Evolutionary conservation across 2,797 vertebrate genomes (phyloP), one percentile per base, ranked within the genome.

Genomic region (Megalops cyprinoides): DNA sequence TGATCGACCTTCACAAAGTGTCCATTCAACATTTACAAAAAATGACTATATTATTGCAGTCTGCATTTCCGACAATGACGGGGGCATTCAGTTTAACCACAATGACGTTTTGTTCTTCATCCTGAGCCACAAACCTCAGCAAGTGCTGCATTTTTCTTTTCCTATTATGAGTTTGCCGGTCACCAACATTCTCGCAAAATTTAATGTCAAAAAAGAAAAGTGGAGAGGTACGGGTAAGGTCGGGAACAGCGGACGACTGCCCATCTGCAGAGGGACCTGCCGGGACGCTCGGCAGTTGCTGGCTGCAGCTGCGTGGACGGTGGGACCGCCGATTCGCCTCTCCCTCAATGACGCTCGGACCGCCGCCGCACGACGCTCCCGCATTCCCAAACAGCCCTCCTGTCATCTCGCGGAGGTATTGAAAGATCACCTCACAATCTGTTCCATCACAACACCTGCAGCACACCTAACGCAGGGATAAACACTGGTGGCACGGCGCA

Each of bases 381-480:
- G 82, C 89, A 87, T 84, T 87, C 84, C 84, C 83, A 86, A 86
- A 86, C 51, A 83, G 85, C 86, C 84, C 55, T 81, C 83, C 89
- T 91, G 91, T 92, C 92, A 90, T 87, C 87, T 91, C 87, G 86
- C 91, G 89, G 90, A 84, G 88, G 88, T 88, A 89, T 90, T 89
- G 88, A 87, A 90, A 87, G 76, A 83, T 87, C 88, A 87, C 89
- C 87, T 86, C 20, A 55, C 89, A 88, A 88, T 89, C 90, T 91
- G 90, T 86, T 88, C 82, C n/a, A 81, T 80, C 82, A 79, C 77
- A 80, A 49, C 69, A 49, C 79, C 85, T 81, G 80, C 58, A 77
- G 18, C 10, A 3, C 49, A 42, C 65, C 34, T 44, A 69, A 42
- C 42, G 37, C 65, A 69, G 65, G 37, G 7, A 42, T 69, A 23